A percentile compares a stretch with the other conserved stretches of the same genome.
Conservation (phyloP, 2,888 invertebrate species). For the Homarus gammarus region DNA sequence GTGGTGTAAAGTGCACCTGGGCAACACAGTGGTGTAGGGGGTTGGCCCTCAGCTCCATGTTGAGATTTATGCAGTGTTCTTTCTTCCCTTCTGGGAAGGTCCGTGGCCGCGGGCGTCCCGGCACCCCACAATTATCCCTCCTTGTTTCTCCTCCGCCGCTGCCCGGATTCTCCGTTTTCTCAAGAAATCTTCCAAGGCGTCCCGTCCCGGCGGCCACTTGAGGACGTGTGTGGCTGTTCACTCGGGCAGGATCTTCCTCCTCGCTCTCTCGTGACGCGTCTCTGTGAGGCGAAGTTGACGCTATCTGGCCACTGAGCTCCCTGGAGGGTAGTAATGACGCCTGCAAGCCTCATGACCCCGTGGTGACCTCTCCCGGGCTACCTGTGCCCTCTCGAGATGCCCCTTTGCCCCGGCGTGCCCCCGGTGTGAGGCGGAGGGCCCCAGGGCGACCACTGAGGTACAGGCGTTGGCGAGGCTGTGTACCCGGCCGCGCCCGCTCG, state of each 20-base stretch:
- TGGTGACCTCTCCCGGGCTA: slow-evolving; percentile 8
- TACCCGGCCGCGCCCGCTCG: neutral
- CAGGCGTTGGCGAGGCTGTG: neutral
- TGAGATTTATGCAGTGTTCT: neutral
- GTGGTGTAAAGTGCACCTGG: too few species aligned
- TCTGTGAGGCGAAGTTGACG: too few species aligned
- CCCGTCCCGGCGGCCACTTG: too few species aligned
- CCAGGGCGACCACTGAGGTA: neutral
- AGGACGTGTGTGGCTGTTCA: too few species aligned
- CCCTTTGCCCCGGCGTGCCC: slow-evolving; percentile 8
- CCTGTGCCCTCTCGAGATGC: slow-evolving; percentile 26
- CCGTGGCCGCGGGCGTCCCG: neutral
- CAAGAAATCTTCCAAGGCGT: neutral
- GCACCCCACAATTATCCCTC: neutral
- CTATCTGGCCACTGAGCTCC: too few species aligned
- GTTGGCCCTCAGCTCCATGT: neutral
- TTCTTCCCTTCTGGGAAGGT: slow-evolving; percentile 7
- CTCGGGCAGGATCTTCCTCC: neutral
- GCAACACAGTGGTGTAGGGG: too few species aligned
- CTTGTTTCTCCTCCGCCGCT: neutral
- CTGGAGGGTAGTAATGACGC: too few species aligned
- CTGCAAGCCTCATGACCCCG: neutral
- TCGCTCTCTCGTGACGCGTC: too few species aligned
- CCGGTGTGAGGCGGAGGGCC: neutral
- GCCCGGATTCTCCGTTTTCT: slow-evolving; percentile 5